These are phyloP conservation scores for Cepaea hortensis DNA, from an alignment of 2,888 invertebrate species.

Conservation along the genomic window DNA sequence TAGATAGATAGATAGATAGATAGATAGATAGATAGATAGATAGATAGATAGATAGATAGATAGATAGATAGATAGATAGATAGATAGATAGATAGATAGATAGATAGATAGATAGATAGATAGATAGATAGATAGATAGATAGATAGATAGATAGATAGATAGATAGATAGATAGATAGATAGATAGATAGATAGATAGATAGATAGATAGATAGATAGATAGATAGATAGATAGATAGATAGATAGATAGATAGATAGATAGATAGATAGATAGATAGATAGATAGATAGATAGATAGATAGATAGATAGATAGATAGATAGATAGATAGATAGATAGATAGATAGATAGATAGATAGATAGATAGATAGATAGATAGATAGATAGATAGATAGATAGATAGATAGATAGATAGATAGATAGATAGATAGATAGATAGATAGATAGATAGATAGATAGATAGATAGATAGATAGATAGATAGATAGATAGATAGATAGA, in stretches of 20 bases:
- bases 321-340: constrained; percentile 19
- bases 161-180: constrained; percentile 19
- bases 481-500: neutral
- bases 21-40: constrained; percentile 19
- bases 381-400: constrained; percentile 9
- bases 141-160: constrained; percentile 19
- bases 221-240: constrained; percentile 19
- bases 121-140: constrained; percentile 19
- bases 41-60: constrained; percentile 19
- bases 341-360: constrained; percentile 14
- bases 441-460: neutral
- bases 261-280: constrained; percentile 19
- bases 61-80: constrained; percentile 19
- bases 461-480: neutral
- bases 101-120: constrained; percentile 19
- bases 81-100: constrained; percentile 19
- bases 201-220: constrained; percentile 19
- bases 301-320: constrained; percentile 19
- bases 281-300: constrained; percentile 19
- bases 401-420: neutral
- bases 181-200: constrained; percentile 19
- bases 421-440: neutral
- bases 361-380: constrained; percentile 14
- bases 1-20: constrained; percentile 19
- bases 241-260: constrained; percentile 19